phyloP scores from a whole-genome alignment of 1,140 invertebrate genomes.

The Drosophila ohnishii region DNA sequence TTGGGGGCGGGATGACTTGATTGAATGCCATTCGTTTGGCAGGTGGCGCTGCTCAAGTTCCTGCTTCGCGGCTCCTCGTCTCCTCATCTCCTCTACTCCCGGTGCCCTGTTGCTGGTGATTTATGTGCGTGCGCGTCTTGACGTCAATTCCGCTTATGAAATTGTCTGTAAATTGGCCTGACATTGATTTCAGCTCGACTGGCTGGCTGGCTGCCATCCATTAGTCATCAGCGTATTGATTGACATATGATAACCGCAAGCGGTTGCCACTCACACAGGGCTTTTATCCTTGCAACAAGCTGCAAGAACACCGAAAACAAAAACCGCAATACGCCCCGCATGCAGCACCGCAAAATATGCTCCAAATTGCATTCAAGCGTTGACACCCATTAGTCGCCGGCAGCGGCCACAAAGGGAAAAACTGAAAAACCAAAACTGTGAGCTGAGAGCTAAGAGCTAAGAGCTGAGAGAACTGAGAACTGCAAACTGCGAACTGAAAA shows the following conservation, averaged over 20 bases:
- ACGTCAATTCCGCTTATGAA: constrained; percentile 60
- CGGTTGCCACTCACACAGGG: constrained; percentile 47
- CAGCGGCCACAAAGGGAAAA: constrained; percentile 20
- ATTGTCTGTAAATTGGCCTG: constrained; percentile 64
- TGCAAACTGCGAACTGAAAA: not conserved
- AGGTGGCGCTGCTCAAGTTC: constrained; percentile 27
- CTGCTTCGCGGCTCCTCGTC: not conserved
- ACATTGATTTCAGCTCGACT: constrained; percentile 55
- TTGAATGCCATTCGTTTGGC: constrained; percentile 66
- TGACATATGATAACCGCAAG: constrained; percentile 70
- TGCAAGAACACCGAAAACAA: constrained; percentile 25
- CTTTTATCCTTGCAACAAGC: constrained; percentile 52
- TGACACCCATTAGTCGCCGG: constrained; percentile 73
- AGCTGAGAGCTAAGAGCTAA: not conserved
- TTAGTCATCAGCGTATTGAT: constrained; percentile 69
- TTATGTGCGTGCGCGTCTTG: constrained; percentile 49
- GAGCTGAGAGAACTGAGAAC: not conserved
- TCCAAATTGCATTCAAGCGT: constrained; percentile 74
- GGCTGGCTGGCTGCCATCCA: constrained; percentile 38
- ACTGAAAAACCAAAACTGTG: constrained; percentile 21
- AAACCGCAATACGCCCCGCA: constrained; percentile 35
- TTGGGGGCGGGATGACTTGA: constrained; percentile 31
- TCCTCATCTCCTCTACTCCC: not conserved
- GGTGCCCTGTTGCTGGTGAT: constrained; percentile 35
- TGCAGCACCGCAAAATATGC: constrained; percentile 65